Evolutionary conservation across 2,888 invertebrate genomes (phyloP).

Genomic region (Lasiommata megera): DNA sequence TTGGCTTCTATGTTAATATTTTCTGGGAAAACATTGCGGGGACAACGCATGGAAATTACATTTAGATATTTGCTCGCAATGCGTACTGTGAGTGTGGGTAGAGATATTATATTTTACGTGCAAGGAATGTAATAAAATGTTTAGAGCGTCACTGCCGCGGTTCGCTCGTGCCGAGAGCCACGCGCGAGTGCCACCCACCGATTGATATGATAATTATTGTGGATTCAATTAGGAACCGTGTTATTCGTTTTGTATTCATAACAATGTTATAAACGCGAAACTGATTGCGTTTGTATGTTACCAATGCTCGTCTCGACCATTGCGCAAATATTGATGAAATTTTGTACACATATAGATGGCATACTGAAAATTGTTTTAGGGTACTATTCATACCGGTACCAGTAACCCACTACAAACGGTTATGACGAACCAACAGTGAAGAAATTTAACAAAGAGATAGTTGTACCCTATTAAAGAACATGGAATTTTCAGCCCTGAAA

Average conservation of each 20-base stretch:
- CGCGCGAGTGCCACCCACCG: conserved; percentile 37
- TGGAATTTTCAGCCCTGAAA: too few species aligned
- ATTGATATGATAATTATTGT: conserved; percentile 78
- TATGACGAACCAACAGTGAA: too few species aligned
- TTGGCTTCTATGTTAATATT: conserved; percentile 80
- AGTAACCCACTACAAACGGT: too few species aligned
- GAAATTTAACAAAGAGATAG: too few species aligned
- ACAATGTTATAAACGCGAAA: too few species aligned
- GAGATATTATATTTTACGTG: conserved; percentile 81
- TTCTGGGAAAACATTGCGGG: conserved; percentile 81
- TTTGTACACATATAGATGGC: too few species aligned
- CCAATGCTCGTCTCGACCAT: too few species aligned
- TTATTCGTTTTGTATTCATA: background rate
- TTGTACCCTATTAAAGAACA: too few species aligned
- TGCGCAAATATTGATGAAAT: too few species aligned
- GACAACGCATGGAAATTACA: conserved; percentile 81
- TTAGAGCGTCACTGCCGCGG: conserved; percentile 57
- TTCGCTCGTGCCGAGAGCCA: conserved; percentile 35
- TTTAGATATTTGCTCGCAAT: conserved; percentile 79
- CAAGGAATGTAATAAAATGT: conserved; percentile 78
- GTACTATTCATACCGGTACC: too few species aligned
- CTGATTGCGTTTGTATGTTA: too few species aligned
- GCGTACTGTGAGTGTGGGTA: conserved; percentile 75
- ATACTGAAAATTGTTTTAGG: too few species aligned
- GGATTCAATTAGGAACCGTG: conserved; percentile 58